phyloP scores from a whole-genome alignment of 1,140 invertebrate genomes.

The Dryas iulia region DNA sequence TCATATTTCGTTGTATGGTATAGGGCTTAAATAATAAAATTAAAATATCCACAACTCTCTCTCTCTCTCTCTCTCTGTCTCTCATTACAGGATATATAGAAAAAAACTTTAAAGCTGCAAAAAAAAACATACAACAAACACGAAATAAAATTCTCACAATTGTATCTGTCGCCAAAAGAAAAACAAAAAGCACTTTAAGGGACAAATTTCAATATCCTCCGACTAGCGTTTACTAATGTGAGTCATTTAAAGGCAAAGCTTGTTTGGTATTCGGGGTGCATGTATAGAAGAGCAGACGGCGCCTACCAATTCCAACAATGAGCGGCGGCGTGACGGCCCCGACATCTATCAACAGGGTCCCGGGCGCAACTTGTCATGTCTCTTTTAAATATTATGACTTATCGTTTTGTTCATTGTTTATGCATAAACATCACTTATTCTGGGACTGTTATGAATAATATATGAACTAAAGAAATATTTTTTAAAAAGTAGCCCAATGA shows the following conservation, averaged over 20 bases:
- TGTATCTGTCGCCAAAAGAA: no score
- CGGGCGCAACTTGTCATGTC: slow-evolving; percentile 26
- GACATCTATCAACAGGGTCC: slow-evolving; percentile 42
- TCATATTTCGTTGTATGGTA: no score
- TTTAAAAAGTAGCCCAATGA: neutral
- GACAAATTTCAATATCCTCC: neutral
- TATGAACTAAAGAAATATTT: neutral
- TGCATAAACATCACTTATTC: slow-evolving; percentile 14
- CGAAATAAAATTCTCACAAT: no score
- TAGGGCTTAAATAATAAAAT: no score
- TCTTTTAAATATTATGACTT: slow-evolving; percentile 20
- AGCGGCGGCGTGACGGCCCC: slow-evolving; percentile 47
- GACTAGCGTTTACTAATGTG: slow-evolving; percentile 4
- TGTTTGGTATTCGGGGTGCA: slow-evolving; percentile 39
- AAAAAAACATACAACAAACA: no score
- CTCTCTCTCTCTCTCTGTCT: no score
- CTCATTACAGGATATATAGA: no score
- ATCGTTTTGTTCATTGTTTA: neutral
- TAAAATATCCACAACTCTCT: no score
- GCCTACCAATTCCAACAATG: slow-evolving; percentile 62
- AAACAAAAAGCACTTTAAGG: neutral
- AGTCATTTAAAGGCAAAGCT: slow-evolving; percentile 28
- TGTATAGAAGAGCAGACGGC: slow-evolving; percentile 43
- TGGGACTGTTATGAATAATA: neutral
- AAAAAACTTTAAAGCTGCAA: no score